These are phyloP conservation scores for Nesometra sesokonis DNA, from an alignment of 35 echinoderm and acorn worm genomes.

Conservation along the genomic window DNA sequence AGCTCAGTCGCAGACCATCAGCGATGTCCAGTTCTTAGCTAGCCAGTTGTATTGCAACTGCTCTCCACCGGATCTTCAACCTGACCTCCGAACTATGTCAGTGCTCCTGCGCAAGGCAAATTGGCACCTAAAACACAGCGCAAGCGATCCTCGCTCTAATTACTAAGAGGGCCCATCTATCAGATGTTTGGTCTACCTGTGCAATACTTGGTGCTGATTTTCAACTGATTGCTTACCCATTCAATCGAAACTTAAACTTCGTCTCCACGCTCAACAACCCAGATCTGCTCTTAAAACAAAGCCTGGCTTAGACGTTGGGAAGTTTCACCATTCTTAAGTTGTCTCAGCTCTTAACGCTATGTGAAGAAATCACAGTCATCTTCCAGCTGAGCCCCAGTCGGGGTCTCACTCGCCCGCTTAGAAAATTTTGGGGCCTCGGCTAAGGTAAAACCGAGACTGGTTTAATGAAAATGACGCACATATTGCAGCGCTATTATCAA, in stretches of 20 bases:
- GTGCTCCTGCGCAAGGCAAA: constrained; percentile 12
- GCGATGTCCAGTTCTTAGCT: no score
- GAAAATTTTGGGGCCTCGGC: not conserved
- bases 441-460: constrained; percentile 10
- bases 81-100: not conserved
- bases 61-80: constrained; percentile 9
- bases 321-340: constrained; percentile 3
- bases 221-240: no score
- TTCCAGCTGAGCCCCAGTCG: not conserved
- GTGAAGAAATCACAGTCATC: not conserved
- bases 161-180: no score
- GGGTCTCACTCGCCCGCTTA: constrained; percentile 18
- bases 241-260: no score
- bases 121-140: not conserved
- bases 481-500: constrained; percentile 19
- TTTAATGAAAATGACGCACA: constrained; percentile 30
- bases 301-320: no score
- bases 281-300: constrained; percentile 2
- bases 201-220: no score
- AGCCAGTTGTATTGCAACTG: not conserved
- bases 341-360: not conserved
- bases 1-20: no score
- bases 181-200: no score
- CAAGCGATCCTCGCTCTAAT: not conserved
- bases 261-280: not conserved